Conservation (phyloP, 1,140 invertebrate species). For the Neomicropteryx cornuta region DNA sequence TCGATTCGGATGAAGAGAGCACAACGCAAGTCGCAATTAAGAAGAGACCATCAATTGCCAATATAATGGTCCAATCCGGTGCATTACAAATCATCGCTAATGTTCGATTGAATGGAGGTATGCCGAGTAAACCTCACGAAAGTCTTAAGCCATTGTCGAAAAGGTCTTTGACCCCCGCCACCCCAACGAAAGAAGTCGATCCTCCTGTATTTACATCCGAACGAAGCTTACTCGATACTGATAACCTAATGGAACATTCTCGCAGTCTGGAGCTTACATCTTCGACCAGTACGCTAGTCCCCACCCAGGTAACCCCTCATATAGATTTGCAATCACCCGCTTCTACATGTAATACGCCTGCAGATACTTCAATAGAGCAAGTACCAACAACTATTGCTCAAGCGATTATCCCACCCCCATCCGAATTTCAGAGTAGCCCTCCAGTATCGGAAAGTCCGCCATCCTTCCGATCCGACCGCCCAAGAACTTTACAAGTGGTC, state of each 20-base stretch:
- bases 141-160: conserved; percentile 27
- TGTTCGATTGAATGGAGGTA: conserved; percentile 43
- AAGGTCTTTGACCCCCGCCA: conserved; percentile 18
- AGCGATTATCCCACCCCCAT: conserved; percentile 62
- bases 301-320: conserved; percentile 5
- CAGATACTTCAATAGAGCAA: conserved; percentile 35
- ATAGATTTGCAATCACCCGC: conserved; percentile 23
- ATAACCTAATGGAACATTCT: conserved; percentile 27
- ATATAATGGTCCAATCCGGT: conserved; percentile 49
- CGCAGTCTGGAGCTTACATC: too few relatives aligned
- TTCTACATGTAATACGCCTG: conserved; percentile 29
- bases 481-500: conserved; percentile 43
- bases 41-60: conserved; percentile 48
- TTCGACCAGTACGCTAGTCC: conserved; percentile 10
- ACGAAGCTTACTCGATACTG: conserved; percentile 47
- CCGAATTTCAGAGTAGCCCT: conserved; percentile 57
- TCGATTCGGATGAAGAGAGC: conserved; percentile 90
- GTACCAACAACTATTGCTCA: conserved; percentile 43
- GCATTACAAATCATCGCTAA: conserved; percentile 44
- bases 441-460: conserved; percentile 48
- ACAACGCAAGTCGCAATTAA: conserved; percentile 37
- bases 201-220: conserved; percentile 57
- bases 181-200: conserved; percentile 29
- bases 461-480: conserved; percentile 43
- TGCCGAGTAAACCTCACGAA: conserved; percentile 34